A percentile compares a stretch with the other conserved stretches of the same genome.
These are phyloP conservation scores for Sebastes dallii DNA, from an alignment of 2,797 vertebrate genomes.

Conservation along the genomic window DNA sequence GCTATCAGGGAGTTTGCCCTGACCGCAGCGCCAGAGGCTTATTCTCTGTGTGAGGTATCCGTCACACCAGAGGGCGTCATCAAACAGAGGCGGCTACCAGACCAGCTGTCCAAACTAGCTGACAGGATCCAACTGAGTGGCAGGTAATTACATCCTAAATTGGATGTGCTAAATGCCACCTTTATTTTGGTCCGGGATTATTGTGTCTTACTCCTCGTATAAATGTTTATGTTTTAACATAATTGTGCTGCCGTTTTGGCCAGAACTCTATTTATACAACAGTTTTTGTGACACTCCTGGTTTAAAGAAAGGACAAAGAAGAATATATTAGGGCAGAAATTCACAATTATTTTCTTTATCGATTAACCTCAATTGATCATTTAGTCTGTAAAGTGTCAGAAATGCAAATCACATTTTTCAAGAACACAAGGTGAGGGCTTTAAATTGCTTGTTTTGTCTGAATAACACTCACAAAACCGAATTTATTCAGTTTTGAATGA, in stretches of 20 bases:
- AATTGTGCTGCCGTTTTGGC: background rate
- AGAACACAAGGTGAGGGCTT: background rate
- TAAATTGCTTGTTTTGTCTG: background rate
- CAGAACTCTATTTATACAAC: background rate
- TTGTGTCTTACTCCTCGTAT: background rate
- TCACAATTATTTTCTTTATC: background rate
- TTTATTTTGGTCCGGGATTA: background rate
- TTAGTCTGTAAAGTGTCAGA: background rate
- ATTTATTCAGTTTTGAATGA: background rate
- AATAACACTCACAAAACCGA: too few relatives aligned
- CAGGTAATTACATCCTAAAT: slow-evolving; percentile 81
- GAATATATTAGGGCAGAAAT: background rate
- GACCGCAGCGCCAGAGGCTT: slow-evolving; percentile 91
- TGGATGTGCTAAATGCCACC: background rate
- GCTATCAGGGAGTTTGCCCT: slow-evolving; percentile 97
- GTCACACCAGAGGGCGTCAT: slow-evolving; percentile 98
- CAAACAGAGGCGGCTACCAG: slow-evolving; percentile 95
- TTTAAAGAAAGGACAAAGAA: background rate
- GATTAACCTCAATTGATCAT: background rate
- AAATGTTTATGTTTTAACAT: background rate
- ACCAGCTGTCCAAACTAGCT: slow-evolving; percentile 98
- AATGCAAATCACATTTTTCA: background rate
- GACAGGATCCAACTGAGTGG: slow-evolving; percentile 98
- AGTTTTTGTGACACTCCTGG: background rate
- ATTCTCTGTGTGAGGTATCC: slow-evolving; percentile 96